Evolutionary conservation across 2,888 invertebrate genomes (phyloP), one percentile per base, ranked within the genome.

Genomic region (Dendrolimus pini): DNA sequence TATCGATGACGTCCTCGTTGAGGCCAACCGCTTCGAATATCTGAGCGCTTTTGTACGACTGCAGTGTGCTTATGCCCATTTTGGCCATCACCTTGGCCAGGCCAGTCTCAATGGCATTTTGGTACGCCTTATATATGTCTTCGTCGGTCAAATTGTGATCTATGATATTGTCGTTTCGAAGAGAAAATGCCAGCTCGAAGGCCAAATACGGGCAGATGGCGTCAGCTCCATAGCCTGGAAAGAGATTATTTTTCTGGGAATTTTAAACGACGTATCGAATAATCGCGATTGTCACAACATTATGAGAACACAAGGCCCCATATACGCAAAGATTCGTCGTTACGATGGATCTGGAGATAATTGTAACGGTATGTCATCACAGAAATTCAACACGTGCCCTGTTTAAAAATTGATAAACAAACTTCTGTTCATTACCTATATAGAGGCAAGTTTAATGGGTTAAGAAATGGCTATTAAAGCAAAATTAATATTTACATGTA

Each of bases 21-120:
- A 99, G 85, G 0, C 99, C 99, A 9, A 99, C 98, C 0, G 99
- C 99, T 85, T 99, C 99, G 78, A 99, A 99, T 71, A 99, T 99
- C 90, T 99, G 99, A 0, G 99, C 99, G 64, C 98, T 97, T 91
- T 99, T 99, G 88, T 99, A 99, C 0, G 98, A 99, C 82, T 99
- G 99, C 53, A 99, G 90, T 0, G 99, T 99, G 59, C 98, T 98
- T 77, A 99, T 99, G 59, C 99, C 99, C 99, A 99, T 99, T 85
- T 99, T 99, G 7, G 99, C 99, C 99, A 99, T 99, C 0, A 82
- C 91, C 64, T 90, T 89, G 41, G 89, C 85, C 3, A 90, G 64
- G 56, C 98, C 98, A 1, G 97, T 94, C 73, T 97, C 97, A 77
- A 96, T 95, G 53, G 99, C 98, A 65, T 95, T 95, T 54, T 97